Percentiles rank a stretch among this genome's conserved stretches.
Conservation (phyloP, 1,140 invertebrate genomes). For the Cotesia glomerata region DNA sequence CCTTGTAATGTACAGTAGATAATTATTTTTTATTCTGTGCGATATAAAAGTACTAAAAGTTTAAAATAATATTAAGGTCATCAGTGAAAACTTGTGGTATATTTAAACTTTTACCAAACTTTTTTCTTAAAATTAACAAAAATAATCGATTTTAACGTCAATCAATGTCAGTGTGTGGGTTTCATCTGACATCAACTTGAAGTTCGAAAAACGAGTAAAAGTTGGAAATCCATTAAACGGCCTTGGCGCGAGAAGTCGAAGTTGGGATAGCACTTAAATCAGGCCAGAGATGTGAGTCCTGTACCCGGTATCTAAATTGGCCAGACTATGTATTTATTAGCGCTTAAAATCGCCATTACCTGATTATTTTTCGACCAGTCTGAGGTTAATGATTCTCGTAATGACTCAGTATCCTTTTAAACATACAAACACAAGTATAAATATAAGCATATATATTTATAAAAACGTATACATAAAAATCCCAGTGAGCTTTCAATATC, state of each 20-base stretch:
- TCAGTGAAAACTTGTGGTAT: too few species aligned
- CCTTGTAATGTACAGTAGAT: too few species aligned
- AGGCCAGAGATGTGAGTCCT: conserved; percentile 10
- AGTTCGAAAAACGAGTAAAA: too few species aligned
- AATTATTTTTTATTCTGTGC: too few species aligned
- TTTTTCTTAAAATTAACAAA: too few species aligned
- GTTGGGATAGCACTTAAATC: conserved; percentile 12
- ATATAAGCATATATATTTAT: background rate
- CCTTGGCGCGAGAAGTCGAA: background rate
- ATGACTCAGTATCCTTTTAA: conserved; percentile 6
- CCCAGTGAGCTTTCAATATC: background rate
- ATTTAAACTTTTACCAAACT: too few species aligned
- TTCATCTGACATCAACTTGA: too few species aligned
- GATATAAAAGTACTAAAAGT: too few species aligned
- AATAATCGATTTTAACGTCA: too few species aligned
- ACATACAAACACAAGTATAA: too few species aligned
- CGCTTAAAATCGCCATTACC: conserved; percentile 40
- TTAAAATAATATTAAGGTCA: too few species aligned
- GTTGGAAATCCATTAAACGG: background rate
- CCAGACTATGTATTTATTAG: conserved; percentile 38
- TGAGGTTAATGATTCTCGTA: conserved; percentile 32
- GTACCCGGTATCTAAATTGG: conserved; percentile 45
- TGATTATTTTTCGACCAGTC: background rate
- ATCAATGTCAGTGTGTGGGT: too few species aligned
- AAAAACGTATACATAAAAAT: background rate